These are phyloP conservation scores for Urosaurus nigricauda DNA, from an alignment of 2,797 vertebrate species.

Conservation along the genomic window DNA sequence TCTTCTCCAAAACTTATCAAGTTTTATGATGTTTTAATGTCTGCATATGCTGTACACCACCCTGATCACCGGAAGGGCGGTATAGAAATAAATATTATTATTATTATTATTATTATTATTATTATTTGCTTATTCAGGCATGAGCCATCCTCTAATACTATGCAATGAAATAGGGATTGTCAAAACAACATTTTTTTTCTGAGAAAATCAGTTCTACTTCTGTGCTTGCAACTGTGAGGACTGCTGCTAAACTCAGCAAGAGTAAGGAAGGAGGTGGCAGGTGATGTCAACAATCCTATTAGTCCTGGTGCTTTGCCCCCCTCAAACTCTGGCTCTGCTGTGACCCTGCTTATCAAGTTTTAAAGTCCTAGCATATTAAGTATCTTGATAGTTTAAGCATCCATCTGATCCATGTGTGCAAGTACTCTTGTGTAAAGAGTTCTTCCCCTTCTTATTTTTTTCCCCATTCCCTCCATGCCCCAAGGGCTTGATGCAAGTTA, in stretches of 20 bases:
- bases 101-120: too few relatives aligned
- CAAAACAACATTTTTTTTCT: background rate
- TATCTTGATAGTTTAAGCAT: background rate
- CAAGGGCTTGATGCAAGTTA: background rate
- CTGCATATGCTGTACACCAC: too few relatives aligned
- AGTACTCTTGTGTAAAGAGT: background rate
- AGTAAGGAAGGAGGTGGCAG: background rate
- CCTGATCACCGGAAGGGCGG: too few relatives aligned
- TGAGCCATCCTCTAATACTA: background rate
- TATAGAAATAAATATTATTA: too few relatives aligned
- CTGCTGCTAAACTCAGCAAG: background rate
- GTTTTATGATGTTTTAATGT: too few relatives aligned
- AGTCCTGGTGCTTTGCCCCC: background rate
- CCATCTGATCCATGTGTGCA: background rate
- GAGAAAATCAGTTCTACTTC: background rate
- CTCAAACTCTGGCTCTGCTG: background rate
- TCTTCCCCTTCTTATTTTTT: background rate
- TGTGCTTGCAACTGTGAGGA: background rate
- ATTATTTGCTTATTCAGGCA: background rate
- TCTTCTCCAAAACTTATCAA: too few relatives aligned
- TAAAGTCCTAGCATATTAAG: background rate
- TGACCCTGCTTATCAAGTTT: background rate
- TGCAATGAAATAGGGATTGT: background rate
- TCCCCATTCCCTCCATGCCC: background rate
- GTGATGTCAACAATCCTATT: background rate